Base-by-base conservation (phyloP, 1,140 invertebrate species). In the Drosophila mauritiana region DNA sequence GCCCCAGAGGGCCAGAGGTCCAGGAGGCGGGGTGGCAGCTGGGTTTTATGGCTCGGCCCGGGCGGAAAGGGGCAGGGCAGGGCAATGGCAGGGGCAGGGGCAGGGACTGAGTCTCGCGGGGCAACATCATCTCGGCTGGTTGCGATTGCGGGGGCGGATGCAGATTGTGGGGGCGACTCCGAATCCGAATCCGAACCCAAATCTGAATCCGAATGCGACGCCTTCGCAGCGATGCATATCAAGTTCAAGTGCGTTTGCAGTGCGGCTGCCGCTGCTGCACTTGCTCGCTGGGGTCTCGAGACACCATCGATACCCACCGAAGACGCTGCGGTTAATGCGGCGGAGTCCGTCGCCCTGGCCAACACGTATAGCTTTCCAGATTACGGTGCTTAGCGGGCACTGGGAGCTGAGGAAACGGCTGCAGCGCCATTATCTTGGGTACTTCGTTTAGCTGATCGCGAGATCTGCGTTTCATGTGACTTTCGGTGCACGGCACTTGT, bases 171-270 rank as follows among this genome's bases (percentile, higher is more conserved):
- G 48, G 48, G 49, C 58, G 58, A 37, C 58, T 37, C 25, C 58
- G 36, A 54, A 13, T 39, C 12, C 22, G 63, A 13, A 1, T 51
- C n/a, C 27, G 10, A 51, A 13, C 13, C 13, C 20, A 62, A 22
- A 22, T 8, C 22, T 13, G 31, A 1, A 31, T 31, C 31, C 31
- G 8, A 31, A 31, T 5, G 43, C 22, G 22, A 48, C 48, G 48
- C 48, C 34, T 15, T 36, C 27, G 48, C 17, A 20, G 48, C 31
- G 49, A 12, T 36, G 49, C 31, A 52, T 75, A 83, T 79, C 80
- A 83, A 83, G 80, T 83, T 80, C 80, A 84, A 84, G 80, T 75
- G 79, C 79, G 68, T 45, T 39, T 43, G 15, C 13, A 7, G 31
- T 52, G 22, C 27, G 48, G 27, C 20, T 4, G 25, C 61, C 56